Evolutionary conservation across 1,140 invertebrate species (phyloP), one percentile per base, ranked within the genome.

Genomic region (Drepana arcuata): DNA sequence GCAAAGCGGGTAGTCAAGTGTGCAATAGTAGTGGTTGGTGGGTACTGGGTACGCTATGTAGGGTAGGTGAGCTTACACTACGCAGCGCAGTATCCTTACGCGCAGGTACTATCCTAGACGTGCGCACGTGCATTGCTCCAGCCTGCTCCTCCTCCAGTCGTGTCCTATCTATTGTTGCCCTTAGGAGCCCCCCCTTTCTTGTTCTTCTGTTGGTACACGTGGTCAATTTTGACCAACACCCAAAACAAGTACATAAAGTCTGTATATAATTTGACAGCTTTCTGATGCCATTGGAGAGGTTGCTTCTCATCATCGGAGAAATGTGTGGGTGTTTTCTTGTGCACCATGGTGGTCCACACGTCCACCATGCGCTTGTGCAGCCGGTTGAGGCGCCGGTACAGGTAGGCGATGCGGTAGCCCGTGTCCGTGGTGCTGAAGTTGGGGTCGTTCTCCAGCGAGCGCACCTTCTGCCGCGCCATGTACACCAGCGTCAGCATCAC

Each of bases 381-480:
- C 1, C 38, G 39, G 11, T 48, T 32, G 4, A 70, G 9, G 0
- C 37, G 25, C 7, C 41, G 33, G 29, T 63, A 63, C 1, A 60
- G n/a, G 16, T 50, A 70, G 5, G 60, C 60, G 2, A 70, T 56
- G 1, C 66, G 60, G n/a, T 60, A 70, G 0, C 55, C 53, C 0
- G 58, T 58, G 16, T 65, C 63, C 4, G 41, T 45, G 1, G 41
- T 38, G 18, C 48, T 61, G 28, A 55, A 67, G 28, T 50, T 48
- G 10, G 45, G 36, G n/a, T 41, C 37, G 1, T 21, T 18, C 16
- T 70, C 57, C 2, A 70, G 3, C 2, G 33, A 33, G 13, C 39
- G 52, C 2, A 70, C 37, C 21, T 62, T 65, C 13, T 67, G 56
- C 5, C 60, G 38, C 4, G 57, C 53, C 63, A 67, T 67, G 30